phyloP scores from a whole-genome alignment of 1,140 invertebrate species.

The Chlorops oryzae region DNA sequence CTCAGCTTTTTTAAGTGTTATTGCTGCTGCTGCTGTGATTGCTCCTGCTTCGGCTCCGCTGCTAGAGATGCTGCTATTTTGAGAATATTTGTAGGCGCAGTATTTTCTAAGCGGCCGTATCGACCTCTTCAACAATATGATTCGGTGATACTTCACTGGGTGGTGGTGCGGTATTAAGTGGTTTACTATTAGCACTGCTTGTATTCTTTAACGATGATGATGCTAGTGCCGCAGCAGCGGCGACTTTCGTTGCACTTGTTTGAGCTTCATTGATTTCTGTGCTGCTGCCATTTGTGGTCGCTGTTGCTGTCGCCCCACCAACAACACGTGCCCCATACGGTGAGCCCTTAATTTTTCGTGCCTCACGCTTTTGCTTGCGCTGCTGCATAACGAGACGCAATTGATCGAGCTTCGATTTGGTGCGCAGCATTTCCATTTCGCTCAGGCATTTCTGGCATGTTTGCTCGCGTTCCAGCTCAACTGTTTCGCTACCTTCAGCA shows the following conservation, averaged over 20 bases:
- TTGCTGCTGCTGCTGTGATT: too few relatives aligned
- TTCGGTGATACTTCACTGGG: slow-evolving; percentile 43
- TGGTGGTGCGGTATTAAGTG: slow-evolving; percentile 6
- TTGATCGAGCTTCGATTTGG: slow-evolving; percentile 78
- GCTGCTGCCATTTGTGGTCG: neutral
- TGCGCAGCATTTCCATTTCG: slow-evolving; percentile 68
- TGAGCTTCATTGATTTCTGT: too few relatives aligned
- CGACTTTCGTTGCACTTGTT: neutral
- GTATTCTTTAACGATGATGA: slow-evolving; percentile 1
- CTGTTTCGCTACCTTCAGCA: slow-evolving; percentile 16
- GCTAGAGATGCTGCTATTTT: too few relatives aligned
- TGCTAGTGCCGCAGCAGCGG: neutral
- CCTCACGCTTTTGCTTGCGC: slow-evolving; percentile 70
- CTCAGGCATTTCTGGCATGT: slow-evolving; percentile 49
- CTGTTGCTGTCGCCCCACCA: slow-evolving; percentile 6
- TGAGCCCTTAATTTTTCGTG: slow-evolving; percentile 65
- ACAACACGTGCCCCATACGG: slow-evolving; percentile 57
- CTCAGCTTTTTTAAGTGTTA: too few relatives aligned
- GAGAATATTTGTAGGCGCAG: too few relatives aligned
- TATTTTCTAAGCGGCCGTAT: slow-evolving; percentile 42
- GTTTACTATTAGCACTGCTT: neutral
- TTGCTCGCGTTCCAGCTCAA: slow-evolving; percentile 24
- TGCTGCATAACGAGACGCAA: slow-evolving; percentile 83
- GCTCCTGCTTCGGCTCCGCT: too few relatives aligned
- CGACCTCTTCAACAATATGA: slow-evolving; percentile 46